Evolutionary conservation across 2,888 invertebrate species (phyloP), one percentile per base, ranked within the genome.

Genomic region (Charanyca ferruginea): DNA sequence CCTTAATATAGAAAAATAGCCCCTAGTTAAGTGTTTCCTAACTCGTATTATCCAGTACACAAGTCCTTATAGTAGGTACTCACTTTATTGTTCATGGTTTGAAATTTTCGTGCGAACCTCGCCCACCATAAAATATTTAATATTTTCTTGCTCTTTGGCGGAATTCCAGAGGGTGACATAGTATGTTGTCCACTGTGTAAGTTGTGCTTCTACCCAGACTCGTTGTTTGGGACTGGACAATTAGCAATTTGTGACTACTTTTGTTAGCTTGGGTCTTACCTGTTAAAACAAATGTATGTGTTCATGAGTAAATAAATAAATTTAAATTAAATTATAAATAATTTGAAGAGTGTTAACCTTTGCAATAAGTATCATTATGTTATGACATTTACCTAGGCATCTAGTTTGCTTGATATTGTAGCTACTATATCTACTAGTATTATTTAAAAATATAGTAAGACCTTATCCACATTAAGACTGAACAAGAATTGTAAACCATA

Each of bases 401-500:
- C 3, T 13, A 28, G 13, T 13, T 18, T 22, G 4, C 4, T 3
- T 18, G 16, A 42, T 0, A 9, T 20, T 38, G 16, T 20, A 20
- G 8, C 13, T 5, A 13, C 6, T 9, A 64, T 7, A 64, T 22
- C 1, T 35, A 22, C 7, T 42, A 35, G 2, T 18, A 32, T 23
- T 28, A 23, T 57, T 59, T 58, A 22, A 63, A 45, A 60, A 11
- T 48, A 55, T 28, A 13, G 7, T 11, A 5, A 32, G 2, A 70
- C 47, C 83, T 76, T 88, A 84, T 94, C 95, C 91, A 93, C 73
- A 76, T 73, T 87, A 91, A 66, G 77, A 86, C 90, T 83, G 80
- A 84, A 77, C 62, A 77, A 87, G 93, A 93, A 93, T 94, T 94
- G 94, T 91, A 94, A 94, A 94, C 93, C 94, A 95, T 94, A 95